Percentiles rank a stretch among this genome's conserved stretches.
Conservation (phyloP, 2,113 vertebrate genomes). For the Istiophorus platypterus region DNA sequence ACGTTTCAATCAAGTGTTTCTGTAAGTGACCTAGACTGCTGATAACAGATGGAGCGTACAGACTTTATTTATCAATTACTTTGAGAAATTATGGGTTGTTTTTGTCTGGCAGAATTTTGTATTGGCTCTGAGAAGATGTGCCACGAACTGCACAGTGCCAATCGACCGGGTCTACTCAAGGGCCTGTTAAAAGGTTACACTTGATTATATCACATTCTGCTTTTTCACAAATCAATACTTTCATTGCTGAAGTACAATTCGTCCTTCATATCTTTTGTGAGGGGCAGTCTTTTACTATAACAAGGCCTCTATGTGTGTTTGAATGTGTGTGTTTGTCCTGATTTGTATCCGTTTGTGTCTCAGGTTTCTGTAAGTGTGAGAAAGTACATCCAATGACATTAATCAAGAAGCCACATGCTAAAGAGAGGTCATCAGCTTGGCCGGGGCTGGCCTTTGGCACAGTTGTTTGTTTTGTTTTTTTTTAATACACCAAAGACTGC, state of each 20-base stretch:
- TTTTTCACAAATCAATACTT: slow-evolving; percentile 69
- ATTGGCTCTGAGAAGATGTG: slow-evolving; percentile 30
- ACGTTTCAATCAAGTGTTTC: background rate
- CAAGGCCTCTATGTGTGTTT: slow-evolving; percentile 31
- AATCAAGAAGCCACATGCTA: slow-evolving; percentile 8
- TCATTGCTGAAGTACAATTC: slow-evolving; percentile 65
- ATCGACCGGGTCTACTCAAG: slow-evolving; percentile 49
- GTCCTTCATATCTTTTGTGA: slow-evolving; percentile 50
- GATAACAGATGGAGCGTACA: slow-evolving; percentile 24
- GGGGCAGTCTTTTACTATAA: slow-evolving; percentile 51
- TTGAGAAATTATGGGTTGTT: slow-evolving; percentile 10
- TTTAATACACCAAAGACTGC: slow-evolving; percentile 9
- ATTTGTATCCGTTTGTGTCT: slow-evolving; percentile 21
- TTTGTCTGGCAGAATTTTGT: slow-evolving; percentile 41
- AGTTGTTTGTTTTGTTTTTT: too few species aligned
- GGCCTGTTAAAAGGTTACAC: slow-evolving; percentile 69
- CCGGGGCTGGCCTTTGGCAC: background rate
- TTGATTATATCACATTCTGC: slow-evolving; percentile 71
- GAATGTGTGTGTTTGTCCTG: background rate
- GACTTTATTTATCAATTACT: slow-evolving; percentile 17
- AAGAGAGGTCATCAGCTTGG: slow-evolving; percentile 19
- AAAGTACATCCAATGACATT: slow-evolving; percentile 26
- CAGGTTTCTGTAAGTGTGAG: slow-evolving; percentile 30
- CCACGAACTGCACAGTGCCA: slow-evolving; percentile 37
- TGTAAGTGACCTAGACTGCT: slow-evolving; percentile 19